Evolutionary conservation across 2,113 vertebrate species (phyloP).

Genomic region (Laticauda colubrina): DNA sequence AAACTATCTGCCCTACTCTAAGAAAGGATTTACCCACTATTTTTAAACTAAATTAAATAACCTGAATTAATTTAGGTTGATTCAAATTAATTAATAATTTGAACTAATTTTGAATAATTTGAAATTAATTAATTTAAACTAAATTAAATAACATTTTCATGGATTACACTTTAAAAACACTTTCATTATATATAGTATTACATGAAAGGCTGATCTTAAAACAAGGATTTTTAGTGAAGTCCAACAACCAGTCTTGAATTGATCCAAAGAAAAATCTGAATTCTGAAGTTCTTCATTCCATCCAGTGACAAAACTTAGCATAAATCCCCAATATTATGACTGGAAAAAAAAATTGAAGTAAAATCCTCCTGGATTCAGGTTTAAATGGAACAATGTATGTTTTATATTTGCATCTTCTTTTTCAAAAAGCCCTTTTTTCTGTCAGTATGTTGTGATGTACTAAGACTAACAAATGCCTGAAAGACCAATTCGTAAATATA

Average conservation of each 20-base stretch:
- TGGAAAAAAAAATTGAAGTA: neutral
- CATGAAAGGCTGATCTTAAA: neutral
- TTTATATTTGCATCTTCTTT: neutral
- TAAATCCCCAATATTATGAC: neutral
- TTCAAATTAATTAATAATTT: too few species aligned
- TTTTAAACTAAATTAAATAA: neutral
- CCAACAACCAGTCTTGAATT: neutral
- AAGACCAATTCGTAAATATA: neutral
- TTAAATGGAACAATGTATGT: slow-evolving; percentile 15
- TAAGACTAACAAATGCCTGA: neutral
- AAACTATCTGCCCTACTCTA: neutral
- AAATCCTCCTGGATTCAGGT: neutral
- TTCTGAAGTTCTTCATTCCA: neutral
- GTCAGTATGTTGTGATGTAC: neutral
- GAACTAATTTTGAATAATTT: too few species aligned
- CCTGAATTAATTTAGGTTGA: neutral
- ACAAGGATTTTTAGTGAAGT: neutral
- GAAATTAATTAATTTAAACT: neutral
- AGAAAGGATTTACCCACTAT: neutral
- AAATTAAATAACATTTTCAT: neutral
- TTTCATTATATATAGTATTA: neutral
- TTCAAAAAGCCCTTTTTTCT: neutral
- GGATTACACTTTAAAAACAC: neutral
- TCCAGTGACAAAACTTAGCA: neutral
- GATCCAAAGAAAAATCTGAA: neutral